Conservation (phyloP, 2,113 vertebrate genomes). For the Pipa parva region DNA sequence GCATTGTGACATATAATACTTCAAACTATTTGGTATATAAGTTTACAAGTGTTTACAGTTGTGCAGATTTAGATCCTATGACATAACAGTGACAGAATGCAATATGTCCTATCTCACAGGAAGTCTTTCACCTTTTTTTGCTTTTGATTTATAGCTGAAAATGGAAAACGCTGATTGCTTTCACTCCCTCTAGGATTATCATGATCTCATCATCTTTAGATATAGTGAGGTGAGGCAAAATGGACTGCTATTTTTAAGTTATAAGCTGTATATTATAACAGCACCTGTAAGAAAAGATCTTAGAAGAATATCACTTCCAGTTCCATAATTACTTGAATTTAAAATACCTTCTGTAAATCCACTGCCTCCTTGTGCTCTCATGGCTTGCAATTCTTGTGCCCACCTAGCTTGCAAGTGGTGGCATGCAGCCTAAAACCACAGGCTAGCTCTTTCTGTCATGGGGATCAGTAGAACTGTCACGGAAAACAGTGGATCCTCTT, state of each 20-base stretch:
- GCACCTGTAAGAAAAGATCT: not conserved
- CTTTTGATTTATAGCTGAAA: constrained; percentile 26
- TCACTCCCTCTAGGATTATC: constrained; percentile 31
- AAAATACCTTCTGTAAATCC: too few relatives aligned
- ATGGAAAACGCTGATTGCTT: constrained; percentile 37
- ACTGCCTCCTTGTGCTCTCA: too few relatives aligned
- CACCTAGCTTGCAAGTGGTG: too few relatives aligned
- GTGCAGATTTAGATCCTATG: constrained; percentile 26
- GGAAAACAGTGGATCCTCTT: too few relatives aligned
- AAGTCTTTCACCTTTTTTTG: constrained; percentile 28
- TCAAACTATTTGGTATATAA: constrained; percentile 26
- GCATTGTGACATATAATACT: constrained; percentile 19
- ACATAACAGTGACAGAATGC: constrained; percentile 33
- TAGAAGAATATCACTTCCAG: not conserved
- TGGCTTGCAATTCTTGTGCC: constrained; percentile 4
- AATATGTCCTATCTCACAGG: constrained; percentile 34
- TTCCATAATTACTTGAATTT: not conserved
- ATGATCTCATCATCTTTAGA: constrained; percentile 18
- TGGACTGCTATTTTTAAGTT: not conserved
- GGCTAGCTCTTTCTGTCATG: too few relatives aligned
- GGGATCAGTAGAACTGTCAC: too few relatives aligned
- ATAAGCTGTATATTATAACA: not conserved
- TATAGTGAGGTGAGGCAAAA: constrained; percentile 10
- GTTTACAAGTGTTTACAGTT: constrained; percentile 33
- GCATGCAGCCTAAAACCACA: too few relatives aligned